These are phyloP conservation scores for Synanthedon andrenaeformis DNA, from an alignment of 2,888 invertebrate species.

Conservation along the genomic window DNA sequence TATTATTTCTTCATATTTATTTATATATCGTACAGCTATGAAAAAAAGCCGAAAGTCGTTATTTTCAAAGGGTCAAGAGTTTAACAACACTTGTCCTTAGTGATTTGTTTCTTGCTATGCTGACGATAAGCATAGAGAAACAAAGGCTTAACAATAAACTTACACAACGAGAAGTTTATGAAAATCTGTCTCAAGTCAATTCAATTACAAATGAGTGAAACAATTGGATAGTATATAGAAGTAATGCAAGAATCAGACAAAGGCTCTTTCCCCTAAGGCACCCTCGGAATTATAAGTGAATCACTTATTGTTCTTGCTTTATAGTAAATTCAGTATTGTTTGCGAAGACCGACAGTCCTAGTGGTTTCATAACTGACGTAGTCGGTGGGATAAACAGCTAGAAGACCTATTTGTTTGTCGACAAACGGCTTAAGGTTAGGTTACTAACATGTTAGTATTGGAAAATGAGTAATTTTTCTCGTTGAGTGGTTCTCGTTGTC, in stretches of 20 bases:
- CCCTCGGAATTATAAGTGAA: conserved; percentile 37
- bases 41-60: no score
- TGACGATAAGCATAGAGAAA: no score
- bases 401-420: conserved; percentile 29
- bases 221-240: conserved; percentile 11
- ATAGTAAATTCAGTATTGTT: conserved; percentile 28
- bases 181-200: no score
- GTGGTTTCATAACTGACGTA: conserved; percentile 9
- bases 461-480: conserved; percentile 62
- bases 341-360: conserved; percentile 15
- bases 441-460: conserved; percentile 16
- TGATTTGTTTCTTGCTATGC: no score
- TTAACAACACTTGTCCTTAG: no score
- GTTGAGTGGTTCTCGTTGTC: conserved; percentile 50
- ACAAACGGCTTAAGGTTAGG: conserved; percentile 21
- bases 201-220: conserved; percentile 3
- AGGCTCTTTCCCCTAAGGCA: conserved; percentile 29
- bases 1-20: no score
- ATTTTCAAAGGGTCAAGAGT: no score
- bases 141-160: no score
- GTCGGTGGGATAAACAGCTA: conserved; percentile 3
- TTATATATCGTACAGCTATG: no score
- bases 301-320: conserved; percentile 44
- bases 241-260: conserved; percentile 14
- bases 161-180: no score